These are phyloP conservation scores for Phycodurus eques DNA, from an alignment of 2,113 vertebrate species.

Conservation along the genomic window DNA sequence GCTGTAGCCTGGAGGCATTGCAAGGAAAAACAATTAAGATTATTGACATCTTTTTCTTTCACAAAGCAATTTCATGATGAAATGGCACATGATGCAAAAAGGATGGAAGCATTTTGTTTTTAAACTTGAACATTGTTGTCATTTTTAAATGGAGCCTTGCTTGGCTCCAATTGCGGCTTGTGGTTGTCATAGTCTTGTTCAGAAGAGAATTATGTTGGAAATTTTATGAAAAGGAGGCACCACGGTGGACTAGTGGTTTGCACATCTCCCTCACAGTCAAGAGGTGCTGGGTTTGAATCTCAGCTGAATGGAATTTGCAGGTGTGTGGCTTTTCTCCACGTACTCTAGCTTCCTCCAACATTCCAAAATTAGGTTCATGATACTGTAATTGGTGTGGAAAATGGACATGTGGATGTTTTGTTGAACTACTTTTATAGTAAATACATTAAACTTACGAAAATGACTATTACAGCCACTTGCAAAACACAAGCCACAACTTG, in stretches of 20 bases:
- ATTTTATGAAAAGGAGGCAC: not conserved
- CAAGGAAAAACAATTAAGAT: conserved; percentile 6
- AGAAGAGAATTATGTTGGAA: not conserved
- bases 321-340: too few relatives aligned
- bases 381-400: too few relatives aligned
- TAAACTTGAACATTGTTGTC: too few relatives aligned
- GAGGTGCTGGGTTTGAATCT: not conserved
- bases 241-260: not conserved
- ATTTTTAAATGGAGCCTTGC: too few relatives aligned
- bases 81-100: not conserved
- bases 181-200: not conserved
- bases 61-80: not conserved
- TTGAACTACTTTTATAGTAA: too few relatives aligned
- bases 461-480: too few relatives aligned
- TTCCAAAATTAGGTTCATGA: too few relatives aligned
- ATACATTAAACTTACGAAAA: too few relatives aligned
- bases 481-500: too few relatives aligned
- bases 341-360: too few relatives aligned
- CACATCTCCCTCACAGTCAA: not conserved
- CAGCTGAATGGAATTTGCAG: not conserved
- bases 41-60: conserved; percentile 22
- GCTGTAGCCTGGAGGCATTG: conserved; percentile 20
- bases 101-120: not conserved
- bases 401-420: too few relatives aligned
- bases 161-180: not conserved